Evolutionary conservation across 2,888 invertebrate genomes (phyloP).

Genomic region (Philereme transversata): DNA sequence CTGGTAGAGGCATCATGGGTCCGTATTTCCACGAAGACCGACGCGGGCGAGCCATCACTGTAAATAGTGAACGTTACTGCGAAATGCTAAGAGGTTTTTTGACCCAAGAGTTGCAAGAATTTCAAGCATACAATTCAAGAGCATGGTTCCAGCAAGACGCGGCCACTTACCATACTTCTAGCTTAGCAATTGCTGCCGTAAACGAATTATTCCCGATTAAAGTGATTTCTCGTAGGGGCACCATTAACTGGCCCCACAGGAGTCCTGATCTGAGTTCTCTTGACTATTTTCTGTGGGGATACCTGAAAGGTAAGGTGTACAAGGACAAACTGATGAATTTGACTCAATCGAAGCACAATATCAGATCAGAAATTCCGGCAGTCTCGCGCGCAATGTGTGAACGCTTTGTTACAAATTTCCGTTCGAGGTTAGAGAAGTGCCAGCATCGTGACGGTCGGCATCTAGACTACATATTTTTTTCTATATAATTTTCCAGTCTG

Average conservation of each 20-base stretch:
- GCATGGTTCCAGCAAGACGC: slow-evolving; percentile 34
- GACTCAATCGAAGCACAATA: slow-evolving; percentile 3
- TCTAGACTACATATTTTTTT: too few relatives aligned
- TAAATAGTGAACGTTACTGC: too few relatives aligned
- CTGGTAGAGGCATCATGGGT: slow-evolving; percentile 31
- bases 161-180: slow-evolving; percentile 36
- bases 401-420: slow-evolving; percentile 38
- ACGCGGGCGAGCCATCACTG: slow-evolving; percentile 32
- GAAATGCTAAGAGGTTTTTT: too few relatives aligned
- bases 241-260: slow-evolving; percentile 32
- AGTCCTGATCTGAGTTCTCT: neutral
- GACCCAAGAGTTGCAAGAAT: slow-evolving; percentile 33
- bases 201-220: slow-evolving; percentile 34
- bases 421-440: slow-evolving; percentile 37
- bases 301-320: slow-evolving; percentile 23
- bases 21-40: slow-evolving; percentile 40
- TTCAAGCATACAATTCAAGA: slow-evolving; percentile 35
- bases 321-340: neutral
- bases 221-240: slow-evolving; percentile 34
- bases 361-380: slow-evolving; percentile 29
- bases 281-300: slow-evolving; percentile 21
- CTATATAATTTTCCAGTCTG: too few relatives aligned
- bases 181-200: slow-evolving; percentile 26
- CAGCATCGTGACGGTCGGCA: neutral
- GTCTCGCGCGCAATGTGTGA: slow-evolving; percentile 32